Conservation (phyloP, 2,888 invertebrate species). For the Cheilosia pagana region DNA sequence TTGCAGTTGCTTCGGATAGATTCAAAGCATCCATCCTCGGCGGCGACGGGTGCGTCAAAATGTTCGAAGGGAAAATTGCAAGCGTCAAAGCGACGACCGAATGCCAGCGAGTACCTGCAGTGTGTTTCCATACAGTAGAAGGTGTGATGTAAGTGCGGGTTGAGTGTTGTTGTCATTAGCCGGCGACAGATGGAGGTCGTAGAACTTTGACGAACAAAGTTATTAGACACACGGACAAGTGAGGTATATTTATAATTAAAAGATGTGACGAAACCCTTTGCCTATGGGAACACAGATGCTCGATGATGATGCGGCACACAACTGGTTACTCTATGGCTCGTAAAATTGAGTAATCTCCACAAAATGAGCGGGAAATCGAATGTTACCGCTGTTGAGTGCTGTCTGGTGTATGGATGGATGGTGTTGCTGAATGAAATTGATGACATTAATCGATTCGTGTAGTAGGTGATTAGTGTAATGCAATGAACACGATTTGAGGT, state of each 20-base stretch:
- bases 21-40: neutral
- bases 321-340: slow-evolving; percentile 36
- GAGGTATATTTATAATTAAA: slow-evolving; percentile 31
- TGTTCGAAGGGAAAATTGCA: slow-evolving; percentile 37
- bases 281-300: slow-evolving; percentile 3
- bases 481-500: slow-evolving; percentile 6
- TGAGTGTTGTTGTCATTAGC: slow-evolving; percentile 54
- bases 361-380: slow-evolving; percentile 14
- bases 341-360: slow-evolving; percentile 29
- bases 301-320: slow-evolving; percentile 9
- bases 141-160: slow-evolving; percentile 50
- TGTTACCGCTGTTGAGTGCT: neutral
- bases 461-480: slow-evolving; percentile 45
- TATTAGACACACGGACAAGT: slow-evolving; percentile 66
- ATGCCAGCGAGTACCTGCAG: slow-evolving; percentile 28
- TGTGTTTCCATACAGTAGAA: neutral
- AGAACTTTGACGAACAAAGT: slow-evolving; percentile 52
- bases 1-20: neutral
- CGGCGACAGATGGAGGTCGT: slow-evolving; percentile 30
- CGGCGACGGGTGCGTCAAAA: slow-evolving; percentile 14
- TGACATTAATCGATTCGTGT: slow-evolving; percentile 46
- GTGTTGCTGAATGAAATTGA: slow-evolving; percentile 15
- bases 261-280: slow-evolving; percentile 54
- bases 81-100: slow-evolving; percentile 27
- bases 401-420: neutral